These are phyloP conservation scores for Chelon labrosus DNA, from an alignment of 2,797 vertebrate species.

Conservation along the genomic window DNA sequence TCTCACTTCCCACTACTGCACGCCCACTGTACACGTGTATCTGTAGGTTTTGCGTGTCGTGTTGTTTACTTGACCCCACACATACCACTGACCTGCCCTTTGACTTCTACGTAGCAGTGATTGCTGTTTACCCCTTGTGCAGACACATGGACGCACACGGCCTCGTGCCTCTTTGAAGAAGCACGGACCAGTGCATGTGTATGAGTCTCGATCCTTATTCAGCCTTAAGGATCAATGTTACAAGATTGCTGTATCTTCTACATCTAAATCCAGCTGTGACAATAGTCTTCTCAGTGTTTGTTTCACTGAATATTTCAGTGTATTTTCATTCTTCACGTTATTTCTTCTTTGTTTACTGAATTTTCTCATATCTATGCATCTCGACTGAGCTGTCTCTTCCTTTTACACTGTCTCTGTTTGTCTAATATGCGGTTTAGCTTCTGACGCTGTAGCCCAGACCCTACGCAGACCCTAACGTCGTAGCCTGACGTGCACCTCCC, in stretches of 20 bases:
- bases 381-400: neutral
- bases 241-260: neutral
- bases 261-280: neutral
- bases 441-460: no score
- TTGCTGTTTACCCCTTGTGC: conserved; percentile 16
- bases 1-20: neutral
- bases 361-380: no score
- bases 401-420: conserved; percentile 24
- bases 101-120: conserved; percentile 27
- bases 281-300: neutral
- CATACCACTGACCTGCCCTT: conserved; percentile 26
- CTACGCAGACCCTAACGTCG: no score
- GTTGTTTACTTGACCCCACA: conserved; percentile 40
- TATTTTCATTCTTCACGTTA: neutral
- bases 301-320: neutral
- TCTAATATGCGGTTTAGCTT: conserved; percentile 11
- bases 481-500: no score
- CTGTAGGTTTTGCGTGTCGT: neutral
- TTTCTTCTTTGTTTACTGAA: neutral
- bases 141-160: conserved; percentile 21
- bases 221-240: conserved; percentile 8
- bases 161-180: neutral
- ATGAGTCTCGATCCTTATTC: conserved; percentile 1
- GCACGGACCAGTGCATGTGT: neutral
- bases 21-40: no score